Evolutionary conservation across 2,797 vertebrate species (phyloP).

Genomic region (Vespertilio murinus): DNA sequence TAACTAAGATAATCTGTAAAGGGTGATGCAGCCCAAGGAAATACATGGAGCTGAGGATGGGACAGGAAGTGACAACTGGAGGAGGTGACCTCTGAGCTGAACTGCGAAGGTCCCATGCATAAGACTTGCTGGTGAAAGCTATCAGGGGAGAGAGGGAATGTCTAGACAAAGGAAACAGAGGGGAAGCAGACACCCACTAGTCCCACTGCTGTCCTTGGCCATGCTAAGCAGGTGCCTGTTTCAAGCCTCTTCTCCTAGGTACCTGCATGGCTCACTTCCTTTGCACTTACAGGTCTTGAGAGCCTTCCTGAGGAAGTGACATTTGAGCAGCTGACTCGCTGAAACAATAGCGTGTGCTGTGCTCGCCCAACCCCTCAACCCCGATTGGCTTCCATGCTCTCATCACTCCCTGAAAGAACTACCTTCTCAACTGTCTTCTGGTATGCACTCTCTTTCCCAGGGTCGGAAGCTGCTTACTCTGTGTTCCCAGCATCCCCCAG

Average conservation of each 20-base stretch:
- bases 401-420: neutral
- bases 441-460: rapidly evolving
- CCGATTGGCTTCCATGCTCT: no score
- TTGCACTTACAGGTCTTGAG: no score
- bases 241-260: neutral
- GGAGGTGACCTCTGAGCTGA: neutral
- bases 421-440: neutral
- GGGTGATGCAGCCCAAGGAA: neutral
- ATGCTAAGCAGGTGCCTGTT: neutral
- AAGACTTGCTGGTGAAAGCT: neutral
- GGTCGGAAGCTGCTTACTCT: neutral
- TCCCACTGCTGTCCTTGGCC: neutral
- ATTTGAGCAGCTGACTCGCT: neutral
- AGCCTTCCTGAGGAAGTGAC: neutral
- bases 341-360: no score
- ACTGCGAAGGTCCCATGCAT: neutral
- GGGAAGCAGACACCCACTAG: neutral
- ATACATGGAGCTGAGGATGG: neutral
- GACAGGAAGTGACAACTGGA: neutral
- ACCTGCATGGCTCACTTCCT: neutral
- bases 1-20: neutral
- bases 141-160: rapidly evolving
- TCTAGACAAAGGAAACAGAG: neutral
- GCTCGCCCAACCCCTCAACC: neutral
- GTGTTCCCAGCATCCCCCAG: no score